A percentile compares a stretch with the other conserved stretches of the same genome.
Evolutionary conservation across 2,797 vertebrate species (phyloP).

Genomic region (Novumbra hubbsi): DNA sequence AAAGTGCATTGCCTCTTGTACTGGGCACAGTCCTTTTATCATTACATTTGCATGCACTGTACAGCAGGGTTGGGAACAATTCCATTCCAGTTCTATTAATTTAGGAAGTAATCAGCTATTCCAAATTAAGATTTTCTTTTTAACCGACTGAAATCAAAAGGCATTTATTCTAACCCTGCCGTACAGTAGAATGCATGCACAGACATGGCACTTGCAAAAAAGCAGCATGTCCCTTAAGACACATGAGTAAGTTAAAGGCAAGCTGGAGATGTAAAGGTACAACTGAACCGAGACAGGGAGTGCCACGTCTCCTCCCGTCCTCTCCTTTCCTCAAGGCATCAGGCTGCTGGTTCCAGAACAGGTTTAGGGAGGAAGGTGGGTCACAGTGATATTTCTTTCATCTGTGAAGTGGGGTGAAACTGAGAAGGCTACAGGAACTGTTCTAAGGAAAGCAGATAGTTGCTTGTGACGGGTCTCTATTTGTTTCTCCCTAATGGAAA

Average conservation of each 20-base stretch:
- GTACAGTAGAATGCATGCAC: not conserved
- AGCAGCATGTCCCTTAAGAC: not conserved
- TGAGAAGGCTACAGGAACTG: slow-evolving; percentile 20
- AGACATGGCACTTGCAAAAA: not conserved
- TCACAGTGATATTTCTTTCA: slow-evolving; percentile 33
- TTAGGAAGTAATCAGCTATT: not conserved
- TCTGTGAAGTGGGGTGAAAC: slow-evolving; percentile 40
- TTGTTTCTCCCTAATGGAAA: too few relatives aligned
- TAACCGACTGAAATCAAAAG: not conserved
- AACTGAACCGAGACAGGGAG: not conserved
- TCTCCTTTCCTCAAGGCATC: slow-evolving; percentile 24
- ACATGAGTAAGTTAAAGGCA: not conserved
- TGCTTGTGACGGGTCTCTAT: not conserved
- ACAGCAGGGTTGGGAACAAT: not conserved
- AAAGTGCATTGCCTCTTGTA: slow-evolving; percentile 54
- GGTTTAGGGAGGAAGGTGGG: slow-evolving; percentile 34
- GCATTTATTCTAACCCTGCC: not conserved
- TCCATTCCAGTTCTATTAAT: not conserved
- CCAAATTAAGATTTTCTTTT: not conserved
- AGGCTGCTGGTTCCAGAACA: slow-evolving; percentile 24
- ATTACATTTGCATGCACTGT: slow-evolving; percentile 9
- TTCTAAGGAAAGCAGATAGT: slow-evolving; percentile 7
- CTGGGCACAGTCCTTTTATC: slow-evolving; percentile 31
- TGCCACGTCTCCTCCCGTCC: not conserved
- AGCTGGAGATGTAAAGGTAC: not conserved